Evolutionary conservation across 2,797 vertebrate species (phyloP).

Genomic region (Acanthopagrus latus): DNA sequence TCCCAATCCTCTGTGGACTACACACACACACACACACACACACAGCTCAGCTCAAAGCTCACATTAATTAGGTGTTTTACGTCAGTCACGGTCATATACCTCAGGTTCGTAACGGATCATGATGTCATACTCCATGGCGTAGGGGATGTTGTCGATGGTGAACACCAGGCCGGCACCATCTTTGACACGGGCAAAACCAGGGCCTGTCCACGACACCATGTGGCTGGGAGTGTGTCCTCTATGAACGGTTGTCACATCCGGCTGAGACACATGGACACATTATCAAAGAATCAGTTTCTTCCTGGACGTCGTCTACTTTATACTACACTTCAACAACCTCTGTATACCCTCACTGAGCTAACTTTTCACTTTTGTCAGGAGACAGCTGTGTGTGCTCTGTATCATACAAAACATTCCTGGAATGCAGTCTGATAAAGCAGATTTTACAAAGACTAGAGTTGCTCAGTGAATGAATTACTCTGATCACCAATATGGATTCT

Average conservation of each 20-base stretch:
- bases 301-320: not conserved
- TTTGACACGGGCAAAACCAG: slow-evolving; percentile 88
- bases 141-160: slow-evolving; percentile 86
- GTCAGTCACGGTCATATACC: slow-evolving; percentile 71
- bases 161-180: slow-evolving; percentile 91
- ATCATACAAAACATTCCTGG: not conserved
- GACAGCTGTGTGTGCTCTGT: not conserved
- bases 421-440: not conserved
- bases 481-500: not conserved
- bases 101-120: slow-evolving; percentile 91
- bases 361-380: not conserved
- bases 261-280: slow-evolving; percentile 72
- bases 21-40: slow-evolving; percentile 48
- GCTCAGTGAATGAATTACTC: not conserved
- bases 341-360: not conserved
- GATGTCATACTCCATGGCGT: slow-evolving; percentile 92
- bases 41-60: not conserved
- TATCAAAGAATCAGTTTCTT: not conserved
- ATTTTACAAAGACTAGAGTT: not conserved
- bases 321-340: not conserved
- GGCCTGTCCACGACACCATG: slow-evolving; percentile 89
- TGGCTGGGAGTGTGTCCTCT: slow-evolving; percentile 75
- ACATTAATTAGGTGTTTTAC: not conserved
- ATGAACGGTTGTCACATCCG: slow-evolving; percentile 81
- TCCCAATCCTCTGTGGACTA: slow-evolving; percentile 94